These are phyloP conservation scores for Taxidea taxus DNA, from an alignment of 2,113 vertebrate species.

Conservation along the genomic window DNA sequence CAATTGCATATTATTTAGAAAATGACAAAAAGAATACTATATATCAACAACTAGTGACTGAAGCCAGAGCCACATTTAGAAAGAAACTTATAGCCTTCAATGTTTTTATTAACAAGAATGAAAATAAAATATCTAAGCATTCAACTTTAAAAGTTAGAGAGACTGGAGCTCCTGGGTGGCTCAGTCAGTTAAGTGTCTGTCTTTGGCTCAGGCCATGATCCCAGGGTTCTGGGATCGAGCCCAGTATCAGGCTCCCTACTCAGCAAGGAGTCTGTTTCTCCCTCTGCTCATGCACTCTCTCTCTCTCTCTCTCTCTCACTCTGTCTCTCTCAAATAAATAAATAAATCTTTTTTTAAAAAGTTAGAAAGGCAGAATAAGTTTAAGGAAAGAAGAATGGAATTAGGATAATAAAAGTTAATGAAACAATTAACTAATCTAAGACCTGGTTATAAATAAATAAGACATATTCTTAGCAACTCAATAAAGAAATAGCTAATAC, in stretches of 20 bases:
- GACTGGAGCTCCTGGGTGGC: background rate
- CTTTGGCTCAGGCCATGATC: background rate
- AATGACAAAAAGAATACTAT: background rate
- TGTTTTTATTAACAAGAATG: background rate
- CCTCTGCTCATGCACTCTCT: too few relatives aligned
- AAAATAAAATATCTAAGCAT: background rate
- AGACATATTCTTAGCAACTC: background rate
- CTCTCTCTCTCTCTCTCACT: background rate
- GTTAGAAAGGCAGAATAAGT: background rate
- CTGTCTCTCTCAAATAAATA: background rate
- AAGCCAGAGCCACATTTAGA: background rate
- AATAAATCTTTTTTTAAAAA: background rate
- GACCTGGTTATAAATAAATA: background rate
- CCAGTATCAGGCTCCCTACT: background rate
- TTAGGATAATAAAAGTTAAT: background rate
- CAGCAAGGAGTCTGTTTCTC: too few relatives aligned
- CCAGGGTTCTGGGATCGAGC: background rate
- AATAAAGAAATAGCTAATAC: background rate
- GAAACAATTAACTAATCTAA: background rate
- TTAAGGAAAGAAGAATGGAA: background rate
- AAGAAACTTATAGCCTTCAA: background rate
- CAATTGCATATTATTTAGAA: background rate
- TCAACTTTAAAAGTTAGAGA: background rate
- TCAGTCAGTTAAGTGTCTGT: background rate
- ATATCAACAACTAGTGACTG: background rate